phyloP scores from a whole-genome alignment of 2,797 vertebrate species.

The Myotis pilosus region DNA sequence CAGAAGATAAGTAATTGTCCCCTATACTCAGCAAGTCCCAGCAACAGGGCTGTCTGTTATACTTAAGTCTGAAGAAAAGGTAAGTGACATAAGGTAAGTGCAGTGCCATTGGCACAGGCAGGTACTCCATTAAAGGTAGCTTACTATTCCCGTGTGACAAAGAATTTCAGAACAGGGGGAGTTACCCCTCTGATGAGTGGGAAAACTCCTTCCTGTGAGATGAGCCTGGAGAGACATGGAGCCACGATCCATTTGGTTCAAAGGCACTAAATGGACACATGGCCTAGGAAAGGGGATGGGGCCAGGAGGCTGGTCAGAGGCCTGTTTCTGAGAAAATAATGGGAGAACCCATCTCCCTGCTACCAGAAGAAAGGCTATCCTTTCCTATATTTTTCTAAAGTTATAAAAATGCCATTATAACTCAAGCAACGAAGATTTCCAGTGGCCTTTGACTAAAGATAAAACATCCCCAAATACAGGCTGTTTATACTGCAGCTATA shows the following conservation, averaged over 20 bases:
- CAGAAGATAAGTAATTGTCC: neutral
- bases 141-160: neutral
- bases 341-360: neutral
- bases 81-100: neutral
- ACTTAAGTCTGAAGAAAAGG: neutral
- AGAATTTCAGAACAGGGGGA: neutral
- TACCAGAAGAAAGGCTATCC: neutral
- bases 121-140: neutral
- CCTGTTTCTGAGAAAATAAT: neutral
- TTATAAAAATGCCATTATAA: neutral
- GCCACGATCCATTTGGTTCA: neutral
- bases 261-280: neutral
- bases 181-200: neutral
- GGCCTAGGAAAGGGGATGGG: neutral
- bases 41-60: neutral
- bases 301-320: neutral
- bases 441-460: neutral
- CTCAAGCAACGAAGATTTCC: neutral
- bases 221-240: neutral
- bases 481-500: neutral
- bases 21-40: neutral
- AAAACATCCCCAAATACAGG: neutral
- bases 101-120: neutral
- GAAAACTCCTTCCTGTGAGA: neutral
- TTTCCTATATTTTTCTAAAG: neutral